A percentile compares a stretch with the other conserved stretches of the same genome.
Conservation (phyloP, 2,888 invertebrate species). For the Drosophila prolongata region DNA sequence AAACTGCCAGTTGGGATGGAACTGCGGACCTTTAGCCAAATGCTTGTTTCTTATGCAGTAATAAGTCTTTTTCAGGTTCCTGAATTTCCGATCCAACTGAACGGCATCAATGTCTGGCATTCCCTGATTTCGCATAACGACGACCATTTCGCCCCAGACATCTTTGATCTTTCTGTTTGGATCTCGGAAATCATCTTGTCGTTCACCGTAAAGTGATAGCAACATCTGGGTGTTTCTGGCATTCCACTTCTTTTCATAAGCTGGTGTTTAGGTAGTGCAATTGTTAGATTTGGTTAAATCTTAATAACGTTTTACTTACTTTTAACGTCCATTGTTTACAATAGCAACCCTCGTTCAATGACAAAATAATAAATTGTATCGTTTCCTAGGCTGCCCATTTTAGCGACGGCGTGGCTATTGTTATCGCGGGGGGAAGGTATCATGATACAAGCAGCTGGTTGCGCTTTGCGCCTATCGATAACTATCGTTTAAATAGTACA, state of each 20-base stretch:
- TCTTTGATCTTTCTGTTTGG: slow-evolving; percentile 16
- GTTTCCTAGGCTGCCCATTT: not conserved
- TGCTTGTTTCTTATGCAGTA: slow-evolving; percentile 11
- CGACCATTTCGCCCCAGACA: slow-evolving; percentile 21
- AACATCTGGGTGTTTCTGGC: slow-evolving; percentile 2
- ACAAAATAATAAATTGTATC: not conserved
- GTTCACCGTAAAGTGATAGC: slow-evolving; percentile 6
- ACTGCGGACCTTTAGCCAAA: not conserved
- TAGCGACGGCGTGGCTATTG: not conserved
- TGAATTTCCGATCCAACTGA: slow-evolving; percentile 30
- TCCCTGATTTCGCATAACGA: not conserved
- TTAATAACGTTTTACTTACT: not conserved
- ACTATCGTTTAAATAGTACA: slow-evolving; percentile 4
- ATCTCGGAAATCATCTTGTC: slow-evolving; percentile 1
- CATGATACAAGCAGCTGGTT: slow-evolving; percentile 32
- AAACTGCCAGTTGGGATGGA: slow-evolving; percentile 18
- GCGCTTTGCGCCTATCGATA: slow-evolving; percentile 1
- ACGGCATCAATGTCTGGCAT: slow-evolving; percentile 24
- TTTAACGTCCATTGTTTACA: slow-evolving; percentile 14
- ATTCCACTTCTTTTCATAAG: slow-evolving; percentile 14
- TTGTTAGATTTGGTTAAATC: not conserved
- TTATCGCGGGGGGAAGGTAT: slow-evolving; percentile 18
- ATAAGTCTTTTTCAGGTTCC: slow-evolving; percentile 31
- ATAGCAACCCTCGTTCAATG: not conserved
- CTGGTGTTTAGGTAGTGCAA: not conserved